Percentiles rank a stretch among this genome's conserved stretches.
phyloP scores from a whole-genome alignment of 2,113 vertebrate species.

The Alethe castanea region DNA sequence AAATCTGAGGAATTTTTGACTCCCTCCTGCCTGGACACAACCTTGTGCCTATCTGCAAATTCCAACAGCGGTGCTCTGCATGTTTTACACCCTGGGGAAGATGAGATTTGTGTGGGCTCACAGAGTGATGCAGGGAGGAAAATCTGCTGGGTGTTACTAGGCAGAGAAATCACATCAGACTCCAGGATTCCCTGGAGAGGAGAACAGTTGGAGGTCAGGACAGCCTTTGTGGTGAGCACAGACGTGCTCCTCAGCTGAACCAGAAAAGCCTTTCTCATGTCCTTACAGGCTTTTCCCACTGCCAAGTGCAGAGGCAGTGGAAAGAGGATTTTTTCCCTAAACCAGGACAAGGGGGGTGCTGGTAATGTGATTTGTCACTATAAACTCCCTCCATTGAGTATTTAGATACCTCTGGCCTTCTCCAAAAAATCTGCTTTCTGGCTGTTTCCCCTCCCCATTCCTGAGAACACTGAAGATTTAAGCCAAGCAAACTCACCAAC shows the following conservation, averaged over 20 bases:
- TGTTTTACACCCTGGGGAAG: background rate
- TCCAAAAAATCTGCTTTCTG: background rate
- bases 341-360: no score
- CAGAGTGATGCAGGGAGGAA: background rate
- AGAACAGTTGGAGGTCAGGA: background rate
- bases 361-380: background rate
- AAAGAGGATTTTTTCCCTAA: background rate
- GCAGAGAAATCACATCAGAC: conserved; percentile 10
- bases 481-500: background rate
- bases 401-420: background rate
- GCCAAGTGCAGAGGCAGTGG: background rate
- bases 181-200: background rate
- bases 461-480: background rate
- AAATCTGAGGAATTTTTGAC: background rate
- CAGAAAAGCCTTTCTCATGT: background rate
- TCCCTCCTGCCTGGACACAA: rapidly evolving
- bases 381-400: background rate
- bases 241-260: background rate
- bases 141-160: background rate
- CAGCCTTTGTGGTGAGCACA: background rate
- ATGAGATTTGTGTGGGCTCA: background rate
- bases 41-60: background rate
- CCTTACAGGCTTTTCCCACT: background rate
- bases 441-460: background rate
- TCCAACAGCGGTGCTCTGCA: no score